Evolutionary conservation across 2,888 invertebrate genomes (phyloP).

Genomic region (Cerastis rubricosa): DNA sequence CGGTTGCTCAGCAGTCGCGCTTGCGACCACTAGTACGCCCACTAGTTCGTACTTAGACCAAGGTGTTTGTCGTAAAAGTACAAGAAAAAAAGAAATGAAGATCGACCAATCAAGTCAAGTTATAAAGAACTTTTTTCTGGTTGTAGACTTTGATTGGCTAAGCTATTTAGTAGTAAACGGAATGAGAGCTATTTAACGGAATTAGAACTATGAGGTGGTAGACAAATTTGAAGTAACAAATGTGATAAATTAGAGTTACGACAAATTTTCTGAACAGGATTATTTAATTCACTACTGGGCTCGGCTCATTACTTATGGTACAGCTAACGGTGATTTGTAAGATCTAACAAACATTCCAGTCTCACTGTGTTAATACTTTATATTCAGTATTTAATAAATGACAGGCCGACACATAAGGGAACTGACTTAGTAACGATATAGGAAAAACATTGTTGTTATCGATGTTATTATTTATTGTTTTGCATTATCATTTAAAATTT

Average conservation of each 20-base stretch:
- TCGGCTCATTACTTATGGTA: slow-evolving; percentile 34
- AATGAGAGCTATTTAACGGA: not conserved
- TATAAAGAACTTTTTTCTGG: too few relatives aligned
- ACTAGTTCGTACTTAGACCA: too few relatives aligned
- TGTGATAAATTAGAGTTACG: not conserved
- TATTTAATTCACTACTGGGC: slow-evolving; percentile 17
- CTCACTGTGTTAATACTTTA: slow-evolving; percentile 26
- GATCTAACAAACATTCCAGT: slow-evolving; percentile 50
- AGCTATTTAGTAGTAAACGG: not conserved
- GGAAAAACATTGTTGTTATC: slow-evolving; percentile 29
- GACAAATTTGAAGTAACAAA: slow-evolving; percentile 22
- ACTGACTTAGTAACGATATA: slow-evolving; percentile 10
- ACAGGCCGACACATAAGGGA: slow-evolving; percentile 21
- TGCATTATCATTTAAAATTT: slow-evolving; percentile 21
- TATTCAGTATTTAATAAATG: slow-evolving; percentile 35
- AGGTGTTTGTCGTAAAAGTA: not conserved
- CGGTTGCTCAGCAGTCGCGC: too few relatives aligned
- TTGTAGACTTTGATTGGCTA: not conserved
- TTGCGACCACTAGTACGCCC: too few relatives aligned
- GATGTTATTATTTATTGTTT: slow-evolving; percentile 33
- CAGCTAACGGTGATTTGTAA: slow-evolving; percentile 49
- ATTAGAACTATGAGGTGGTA: not conserved
- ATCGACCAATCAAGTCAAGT: not conserved
- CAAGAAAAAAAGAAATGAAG: not conserved
- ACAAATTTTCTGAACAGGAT: slow-evolving; percentile 32